phyloP scores from a whole-genome alignment of 2,797 vertebrate species.

The Cyclura pinguis region DNA sequence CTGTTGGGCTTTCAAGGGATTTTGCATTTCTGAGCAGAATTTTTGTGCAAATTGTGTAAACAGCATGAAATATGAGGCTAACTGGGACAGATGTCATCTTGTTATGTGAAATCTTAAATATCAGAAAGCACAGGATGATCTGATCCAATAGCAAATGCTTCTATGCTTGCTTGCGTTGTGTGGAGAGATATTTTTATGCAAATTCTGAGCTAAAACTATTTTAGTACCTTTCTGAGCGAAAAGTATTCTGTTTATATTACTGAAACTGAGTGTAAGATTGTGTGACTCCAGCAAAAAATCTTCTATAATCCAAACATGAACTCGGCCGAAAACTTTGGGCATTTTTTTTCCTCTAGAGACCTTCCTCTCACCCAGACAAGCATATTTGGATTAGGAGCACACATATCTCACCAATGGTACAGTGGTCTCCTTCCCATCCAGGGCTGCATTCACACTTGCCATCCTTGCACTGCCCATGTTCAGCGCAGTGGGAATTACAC shows the following conservation, averaged over 20 bases:
- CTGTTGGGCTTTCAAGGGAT: no score
- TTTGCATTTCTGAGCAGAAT: no score
- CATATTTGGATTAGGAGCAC: not conserved
- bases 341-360: not conserved
- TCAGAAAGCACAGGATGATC: no score
- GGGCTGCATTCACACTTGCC: conserved; percentile 94
- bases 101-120: no score
- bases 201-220: no score
- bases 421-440: conserved; percentile 96
- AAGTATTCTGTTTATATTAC: not conserved
- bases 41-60: no score
- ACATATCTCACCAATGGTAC: conserved; percentile 89
- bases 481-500: conserved; percentile 91
- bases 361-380: not conserved
- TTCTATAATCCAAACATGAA: not conserved
- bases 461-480: conserved; percentile 94
- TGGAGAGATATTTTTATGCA: no score
- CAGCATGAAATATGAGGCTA: no score
- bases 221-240: not conserved
- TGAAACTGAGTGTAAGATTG: not conserved
- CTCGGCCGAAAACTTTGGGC: not conserved
- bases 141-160: no score
- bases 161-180: no score
- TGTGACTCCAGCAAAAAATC: not conserved
- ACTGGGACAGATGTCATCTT: no score